A percentile compares a stretch with the other conserved stretches of the same genome.
phyloP scores from a whole-genome alignment of 2,797 vertebrate genomes.

The Xyrichtys novacula region DNA sequence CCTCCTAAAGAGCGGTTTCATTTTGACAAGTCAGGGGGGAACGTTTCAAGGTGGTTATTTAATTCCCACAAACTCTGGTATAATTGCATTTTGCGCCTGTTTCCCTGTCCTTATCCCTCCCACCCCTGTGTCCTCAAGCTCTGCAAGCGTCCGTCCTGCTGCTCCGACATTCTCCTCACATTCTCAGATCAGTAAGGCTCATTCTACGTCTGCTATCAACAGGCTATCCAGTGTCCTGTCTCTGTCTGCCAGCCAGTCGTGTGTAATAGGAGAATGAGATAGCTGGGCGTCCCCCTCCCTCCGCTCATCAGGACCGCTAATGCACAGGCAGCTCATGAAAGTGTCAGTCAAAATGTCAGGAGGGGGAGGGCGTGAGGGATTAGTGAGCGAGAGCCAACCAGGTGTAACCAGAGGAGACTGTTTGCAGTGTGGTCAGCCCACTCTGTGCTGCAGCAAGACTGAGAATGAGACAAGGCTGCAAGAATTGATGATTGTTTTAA shows the following conservation, averaged over 20 bases:
- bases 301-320: constrained; percentile 68
- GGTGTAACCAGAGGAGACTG: constrained; percentile 64
- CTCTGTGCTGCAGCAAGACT: constrained; percentile 22
- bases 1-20: neutral
- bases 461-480: constrained; percentile 10
- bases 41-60: constrained; percentile 20
- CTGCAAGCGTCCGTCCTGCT: constrained; percentile 16
- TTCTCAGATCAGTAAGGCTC: constrained; percentile 69
- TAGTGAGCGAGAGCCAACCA: constrained; percentile 49
- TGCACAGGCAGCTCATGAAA: constrained; percentile 77
- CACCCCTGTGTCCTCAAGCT: neutral
- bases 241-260: constrained; percentile 68
- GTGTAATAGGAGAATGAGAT: constrained; percentile 76
- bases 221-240: constrained; percentile 74
- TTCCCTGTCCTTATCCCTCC: neutral
- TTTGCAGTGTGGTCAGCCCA: constrained; percentile 25
- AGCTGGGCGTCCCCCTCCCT: constrained; percentile 22
- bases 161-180: constrained; percentile 68
- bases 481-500: constrained; percentile 1
- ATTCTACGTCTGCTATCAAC: constrained; percentile 72
- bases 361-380: constrained; percentile 34
- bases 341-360: constrained; percentile 73
- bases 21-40: neutral
- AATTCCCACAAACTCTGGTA: constrained; percentile 12
- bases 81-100: constrained; percentile 20